Base-by-base conservation (phyloP, 1,140 invertebrate genomes). In the Galleria mellonella region DNA sequence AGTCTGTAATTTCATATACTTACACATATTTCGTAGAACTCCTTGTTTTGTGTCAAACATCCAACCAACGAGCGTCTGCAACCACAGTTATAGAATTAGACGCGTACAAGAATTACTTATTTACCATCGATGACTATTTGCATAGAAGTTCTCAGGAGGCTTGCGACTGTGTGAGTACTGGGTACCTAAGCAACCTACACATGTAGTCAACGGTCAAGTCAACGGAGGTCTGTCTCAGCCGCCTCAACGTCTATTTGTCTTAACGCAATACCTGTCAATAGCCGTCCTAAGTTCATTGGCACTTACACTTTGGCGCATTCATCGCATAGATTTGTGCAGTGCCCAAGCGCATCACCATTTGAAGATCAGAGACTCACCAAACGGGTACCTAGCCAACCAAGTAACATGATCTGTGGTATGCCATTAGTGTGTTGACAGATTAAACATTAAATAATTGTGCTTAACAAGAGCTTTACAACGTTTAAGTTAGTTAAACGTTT, bases 251-350 rank as follows among this genome's bases (percentile, higher is more conserved):
- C 60, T 84, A 78, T 84, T 84, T 84, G 77, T 82, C 72, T 84
- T 82, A 82, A 81, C 81, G 77, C 77, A 82, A 81, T 82, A 75
- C 72, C 72, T 78, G 77, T 84, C 81, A 84, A 84, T 82, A 79
- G 68, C 72, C 69, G 67, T 70, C 70, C 65, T 64, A 78, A 81
- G 76, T 84, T 82, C 77, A 84, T 74, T 84, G 76, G 75, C 77
- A 82, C 72, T 71, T 62, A 63, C 58, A 72, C 72, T 81, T 82
- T 82, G 69, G 81, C 73, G 75, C 74, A 73, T 70, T 66, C 59
- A 74, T 73, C 67, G 74, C 68, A 63, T 79, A 70, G 67, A 78
- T 76, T 73, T 76, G 72, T 79, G 77, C 79, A 77, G 52, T 58
- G 63, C 60, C 55, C 60, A 54, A 53, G 66, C 67, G 62, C 73